Percentiles rank a stretch among this genome's conserved stretches.
Evolutionary conservation across 2,888 invertebrate genomes (phyloP).

Genomic region (Pachycephus smyrnensis): DNA sequence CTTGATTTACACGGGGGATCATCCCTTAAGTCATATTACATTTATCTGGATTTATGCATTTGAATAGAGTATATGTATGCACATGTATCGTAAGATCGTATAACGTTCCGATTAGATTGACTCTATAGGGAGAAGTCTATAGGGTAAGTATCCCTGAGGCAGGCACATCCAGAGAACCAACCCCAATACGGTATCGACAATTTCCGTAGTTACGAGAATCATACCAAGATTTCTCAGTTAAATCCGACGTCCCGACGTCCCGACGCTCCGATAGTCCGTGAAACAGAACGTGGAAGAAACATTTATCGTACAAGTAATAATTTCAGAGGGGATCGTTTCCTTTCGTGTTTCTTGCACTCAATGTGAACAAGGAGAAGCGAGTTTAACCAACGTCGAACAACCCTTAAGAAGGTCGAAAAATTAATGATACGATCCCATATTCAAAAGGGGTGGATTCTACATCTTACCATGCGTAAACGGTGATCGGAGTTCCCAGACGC

Average conservation of each 20-base stretch:
- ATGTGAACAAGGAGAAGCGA: background rate
- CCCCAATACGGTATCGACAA: background rate
- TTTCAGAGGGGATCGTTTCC: background rate
- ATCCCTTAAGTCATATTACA: background rate
- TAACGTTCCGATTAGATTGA: background rate
- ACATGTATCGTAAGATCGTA: background rate
- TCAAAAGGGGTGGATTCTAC: background rate
- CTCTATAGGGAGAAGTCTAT: background rate
- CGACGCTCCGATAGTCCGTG: background rate
- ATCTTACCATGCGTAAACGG: background rate
- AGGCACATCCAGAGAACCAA: background rate
- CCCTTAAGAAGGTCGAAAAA: background rate
- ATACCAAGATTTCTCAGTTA: background rate
- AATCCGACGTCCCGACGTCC: background rate
- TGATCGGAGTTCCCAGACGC: background rate
- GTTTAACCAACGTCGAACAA: background rate
- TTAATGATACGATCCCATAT: background rate
- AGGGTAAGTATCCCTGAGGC: background rate
- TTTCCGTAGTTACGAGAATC: background rate
- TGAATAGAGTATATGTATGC: background rate
- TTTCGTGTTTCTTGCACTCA: background rate
- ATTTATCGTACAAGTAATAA: background rate
- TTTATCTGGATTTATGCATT: background rate
- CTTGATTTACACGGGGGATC: background rate
- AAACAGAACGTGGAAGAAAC: background rate